Evolutionary conservation across 2,888 invertebrate species (phyloP).

Genomic region (Dicycla oo): DNA sequence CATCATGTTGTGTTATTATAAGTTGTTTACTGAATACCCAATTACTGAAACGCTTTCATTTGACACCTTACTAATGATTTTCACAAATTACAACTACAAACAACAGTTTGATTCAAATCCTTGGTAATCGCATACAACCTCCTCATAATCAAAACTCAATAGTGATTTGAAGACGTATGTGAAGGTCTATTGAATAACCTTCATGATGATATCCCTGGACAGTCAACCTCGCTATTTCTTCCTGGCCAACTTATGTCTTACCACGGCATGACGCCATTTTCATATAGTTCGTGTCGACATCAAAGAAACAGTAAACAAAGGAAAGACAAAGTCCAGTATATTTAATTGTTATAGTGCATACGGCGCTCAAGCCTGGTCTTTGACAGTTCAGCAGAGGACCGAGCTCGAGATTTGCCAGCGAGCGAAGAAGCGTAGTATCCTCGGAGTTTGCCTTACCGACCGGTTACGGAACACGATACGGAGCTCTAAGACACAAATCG

Average conservation of each 20-base stretch:
- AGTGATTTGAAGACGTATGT: not conserved
- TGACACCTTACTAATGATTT: not conserved
- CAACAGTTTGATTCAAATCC: not conserved
- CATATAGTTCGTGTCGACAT: not conserved
- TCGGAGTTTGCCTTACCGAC: no score
- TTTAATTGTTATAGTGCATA: constrained; percentile 1
- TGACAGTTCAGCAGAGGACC: no score
- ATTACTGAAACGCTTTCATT: not conserved
- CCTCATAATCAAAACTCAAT: not conserved
- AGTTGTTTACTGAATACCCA: not conserved
- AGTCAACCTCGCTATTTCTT: not conserved
- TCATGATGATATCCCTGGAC: not conserved
- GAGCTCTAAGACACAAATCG: no score
- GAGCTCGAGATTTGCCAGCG: no score
- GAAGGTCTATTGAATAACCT: not conserved
- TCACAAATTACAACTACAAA: not conserved
- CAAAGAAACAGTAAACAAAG: not conserved
- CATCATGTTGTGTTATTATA: constrained; percentile 9
- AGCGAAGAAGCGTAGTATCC: no score
- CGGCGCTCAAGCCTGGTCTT: no score
- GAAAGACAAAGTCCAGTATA: not conserved
- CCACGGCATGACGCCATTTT: not conserved
- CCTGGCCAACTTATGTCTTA: not conserved
- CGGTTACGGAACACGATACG: no score
- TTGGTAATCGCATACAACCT: not conserved